Evolutionary conservation across 2,113 vertebrate species (phyloP), one percentile per base, ranked within the genome.

Genomic region (Onychostoma macrolepis): DNA sequence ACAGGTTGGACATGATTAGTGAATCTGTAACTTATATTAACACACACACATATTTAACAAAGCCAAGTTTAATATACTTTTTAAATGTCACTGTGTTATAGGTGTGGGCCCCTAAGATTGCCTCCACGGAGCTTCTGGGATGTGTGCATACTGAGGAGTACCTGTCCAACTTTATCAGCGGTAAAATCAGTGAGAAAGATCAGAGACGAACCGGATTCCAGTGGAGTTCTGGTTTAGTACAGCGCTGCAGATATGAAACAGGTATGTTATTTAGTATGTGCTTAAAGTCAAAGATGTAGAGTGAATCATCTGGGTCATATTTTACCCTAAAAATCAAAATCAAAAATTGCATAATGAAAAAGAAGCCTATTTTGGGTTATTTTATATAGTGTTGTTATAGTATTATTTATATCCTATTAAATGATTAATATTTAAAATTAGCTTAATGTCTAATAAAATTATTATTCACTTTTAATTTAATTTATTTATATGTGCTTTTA

Each of bases 221-320:
- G 69, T 93, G 93, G 94, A 94, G 91, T 30, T 63, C 92, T 84
- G 92, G 90, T 67, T n/a, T 94, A 8, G 93, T 92, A 72, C 88
- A 83, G 2, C 91, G 92, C 80, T 94, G 92, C 72, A 86, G 89
- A 86, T 94, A 92, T 86, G 92, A 94, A 88, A 92, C 92, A 0
- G 92, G 93, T 92, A 45, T 80, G 65, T 12, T 2, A 48, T 48
- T 58, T 65, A 61, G 53, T 41, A 61, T 26, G 24, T 63, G 45
- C 26, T 12, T 21, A 36, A 79, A 7, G 43, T 74, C 36, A 43
- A 53, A 61, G 24, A 26, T 72, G 24, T 45, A 2, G 2, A 6
- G 24, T 45, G 41, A 26, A 7, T 78, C 3, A 53, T 30, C 26
- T 19, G 45, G 26, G 24, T 3, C 38, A 75, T 28, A 67, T 75